Conservation (phyloP, 2,113 vertebrate genomes). For the Alces alces region DNA sequence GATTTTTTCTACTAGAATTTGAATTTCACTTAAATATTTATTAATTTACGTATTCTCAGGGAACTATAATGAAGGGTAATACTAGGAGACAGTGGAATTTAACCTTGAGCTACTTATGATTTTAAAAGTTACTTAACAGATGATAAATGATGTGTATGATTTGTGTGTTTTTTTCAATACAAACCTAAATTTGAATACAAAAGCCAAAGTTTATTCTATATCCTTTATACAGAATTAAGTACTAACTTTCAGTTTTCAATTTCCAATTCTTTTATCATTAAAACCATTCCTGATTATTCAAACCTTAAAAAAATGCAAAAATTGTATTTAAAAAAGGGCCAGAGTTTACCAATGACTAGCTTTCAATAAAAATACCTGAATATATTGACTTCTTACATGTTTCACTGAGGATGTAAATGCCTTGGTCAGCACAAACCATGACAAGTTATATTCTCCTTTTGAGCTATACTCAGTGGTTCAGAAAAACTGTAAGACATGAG, state of each 20-base stretch:
- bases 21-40: background rate
- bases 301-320: background rate
- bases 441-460: slow-evolving; percentile 8
- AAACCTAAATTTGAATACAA: background rate
- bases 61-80: background rate
- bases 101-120: background rate
- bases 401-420: background rate
- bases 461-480: slow-evolving; percentile 14
- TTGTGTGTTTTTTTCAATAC: background rate
- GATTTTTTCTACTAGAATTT: background rate
- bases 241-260: background rate
- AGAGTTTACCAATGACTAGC: background rate
- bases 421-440: background rate
- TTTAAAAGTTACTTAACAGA: background rate
- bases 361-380: background rate
- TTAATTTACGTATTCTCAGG: background rate
- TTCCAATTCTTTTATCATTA: background rate
- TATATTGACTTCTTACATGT: background rate
- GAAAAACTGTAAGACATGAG: slow-evolving; percentile 29
- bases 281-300: background rate
- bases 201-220: background rate
- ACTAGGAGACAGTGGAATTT: background rate
- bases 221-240: background rate
- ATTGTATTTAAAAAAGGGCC: background rate
- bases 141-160: background rate